phyloP scores from a whole-genome alignment of 2,888 invertebrate species.

The Beris chalybata region DNA sequence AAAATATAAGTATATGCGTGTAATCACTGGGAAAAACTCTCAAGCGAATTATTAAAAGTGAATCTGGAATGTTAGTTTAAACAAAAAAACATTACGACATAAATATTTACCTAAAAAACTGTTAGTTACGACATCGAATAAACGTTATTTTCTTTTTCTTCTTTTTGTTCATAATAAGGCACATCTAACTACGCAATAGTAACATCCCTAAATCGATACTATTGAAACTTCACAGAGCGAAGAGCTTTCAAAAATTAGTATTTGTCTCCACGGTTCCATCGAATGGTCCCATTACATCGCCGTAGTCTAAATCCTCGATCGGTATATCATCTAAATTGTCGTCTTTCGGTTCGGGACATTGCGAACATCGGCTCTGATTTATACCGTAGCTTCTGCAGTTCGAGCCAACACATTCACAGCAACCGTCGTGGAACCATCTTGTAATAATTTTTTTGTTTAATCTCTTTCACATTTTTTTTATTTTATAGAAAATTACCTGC shows the following conservation, averaged over 20 bases:
- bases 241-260: slow-evolving; percentile 17
- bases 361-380: slow-evolving; percentile 75
- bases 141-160: slow-evolving; percentile 1
- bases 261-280: slow-evolving; percentile 41
- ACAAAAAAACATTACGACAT: too few species aligned
- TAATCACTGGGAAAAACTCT: background rate
- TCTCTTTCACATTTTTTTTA: background rate
- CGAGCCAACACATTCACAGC: slow-evolving; percentile 89
- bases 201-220: background rate
- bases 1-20: background rate
- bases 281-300: slow-evolving; percentile 62
- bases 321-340: slow-evolving; percentile 51
- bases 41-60: background rate
- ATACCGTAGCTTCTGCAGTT: slow-evolving; percentile 89
- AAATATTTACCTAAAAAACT: background rate
- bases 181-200: background rate
- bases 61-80: slow-evolving; percentile 18
- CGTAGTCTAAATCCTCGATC: slow-evolving; percentile 60
- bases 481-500: slow-evolving; percentile 41
- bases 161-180: slow-evolving; percentile 25
- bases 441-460: background rate
- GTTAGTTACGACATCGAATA: slow-evolving; percentile 13
- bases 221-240: background rate
- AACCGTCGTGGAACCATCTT: slow-evolving; percentile 89
- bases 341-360: slow-evolving; percentile 63